Base-by-base conservation (phyloP, 2,888 invertebrate species). In the Drosophila leonis region DNA sequence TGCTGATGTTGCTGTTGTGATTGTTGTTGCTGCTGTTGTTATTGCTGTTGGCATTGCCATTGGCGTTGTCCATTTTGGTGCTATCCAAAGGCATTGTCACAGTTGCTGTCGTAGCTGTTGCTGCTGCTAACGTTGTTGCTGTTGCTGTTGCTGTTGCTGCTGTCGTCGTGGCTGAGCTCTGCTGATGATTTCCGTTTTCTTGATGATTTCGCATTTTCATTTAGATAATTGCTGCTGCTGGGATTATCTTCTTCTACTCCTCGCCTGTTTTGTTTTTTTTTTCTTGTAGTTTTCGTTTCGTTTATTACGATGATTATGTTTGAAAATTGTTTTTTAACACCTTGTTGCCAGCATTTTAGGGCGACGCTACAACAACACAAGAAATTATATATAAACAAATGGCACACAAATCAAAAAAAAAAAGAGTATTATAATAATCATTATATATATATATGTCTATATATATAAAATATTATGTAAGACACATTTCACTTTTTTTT, bases 131-230 rank as follows among this genome's bases (percentile, higher is more conserved):
- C 59, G 63, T 15, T 49, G 70, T 41, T 15, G 55, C 57, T 61
- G 55, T 39, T 59, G 67, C 18, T 20, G 62, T 60, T 80, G 60
- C 57, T 73, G 68, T 10, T 68, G 69, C 29, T 62, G 71, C n/a
- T 65, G 74, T 71, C 70, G 75, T 72, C 65, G 69, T 72, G 48
- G 72, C 78, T 70, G 78, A 72, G 67, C 72, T 78, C 80, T 81
- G 86, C 78, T 86, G 84, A 78, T 89, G 87, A 82, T 87, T 89
- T 83, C 80, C 80, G 80, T 75, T 83, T 82, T 90, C 83, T 80
- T 90, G 85, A 75, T 90, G 90, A 77, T 88, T 88, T 74, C 88
- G 86, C 90, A 86, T 90, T 86, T 86, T 88, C 87, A 82, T 82
- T 80, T 84, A 83, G 82, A 75, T 85, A 82, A 82, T 80, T 78